Percentiles rank a stretch among this genome's conserved stretches.
These are phyloP conservation scores for Micropterix aruncella DNA, from an alignment of 2,888 invertebrate genomes.

Conservation along the genomic window DNA sequence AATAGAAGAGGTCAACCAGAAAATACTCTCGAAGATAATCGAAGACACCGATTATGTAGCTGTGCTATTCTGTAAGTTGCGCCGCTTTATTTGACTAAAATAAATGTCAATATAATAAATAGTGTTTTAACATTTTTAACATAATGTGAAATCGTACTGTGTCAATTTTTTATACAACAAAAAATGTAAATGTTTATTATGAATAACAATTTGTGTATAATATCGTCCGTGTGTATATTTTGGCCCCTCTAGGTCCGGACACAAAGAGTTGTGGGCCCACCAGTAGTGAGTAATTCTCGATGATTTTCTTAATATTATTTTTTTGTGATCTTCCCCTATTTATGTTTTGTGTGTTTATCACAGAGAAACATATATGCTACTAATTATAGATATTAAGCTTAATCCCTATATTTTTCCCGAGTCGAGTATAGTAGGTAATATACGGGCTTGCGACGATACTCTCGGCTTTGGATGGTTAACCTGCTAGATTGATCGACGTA, in stretches of 20 bases:
- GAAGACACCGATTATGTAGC: slow-evolving; percentile 87
- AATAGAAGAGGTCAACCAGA: slow-evolving; percentile 89
- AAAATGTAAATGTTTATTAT: neutral
- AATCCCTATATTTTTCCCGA: too few relatives aligned
- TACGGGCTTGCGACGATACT: too few relatives aligned
- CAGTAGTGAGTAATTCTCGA: slow-evolving; percentile 31
- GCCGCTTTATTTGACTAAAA: slow-evolving; percentile 7
- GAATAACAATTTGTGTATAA: neutral
- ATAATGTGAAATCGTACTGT: neutral
- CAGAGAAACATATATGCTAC: too few relatives aligned
- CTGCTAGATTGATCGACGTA: too few relatives aligned
- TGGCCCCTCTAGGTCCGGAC: slow-evolving; percentile 41
- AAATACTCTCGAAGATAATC: slow-evolving; percentile 78
- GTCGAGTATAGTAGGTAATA: too few relatives aligned
- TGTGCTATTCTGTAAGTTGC: slow-evolving; percentile 84
- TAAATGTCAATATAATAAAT: neutral
- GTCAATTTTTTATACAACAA: neutral
- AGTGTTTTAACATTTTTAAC: neutral
- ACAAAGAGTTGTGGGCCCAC: slow-evolving; percentile 40
- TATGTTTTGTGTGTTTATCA: too few relatives aligned
- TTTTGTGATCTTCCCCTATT: too few relatives aligned
- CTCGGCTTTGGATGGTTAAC: too few relatives aligned
- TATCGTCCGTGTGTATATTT: slow-evolving; percentile 24
- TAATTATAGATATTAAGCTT: too few relatives aligned
- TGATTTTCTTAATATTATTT: neutral